These are phyloP conservation scores for Phrynocephalus versicolor DNA, from an alignment of 2,113 vertebrate species.

Conservation along the genomic window DNA sequence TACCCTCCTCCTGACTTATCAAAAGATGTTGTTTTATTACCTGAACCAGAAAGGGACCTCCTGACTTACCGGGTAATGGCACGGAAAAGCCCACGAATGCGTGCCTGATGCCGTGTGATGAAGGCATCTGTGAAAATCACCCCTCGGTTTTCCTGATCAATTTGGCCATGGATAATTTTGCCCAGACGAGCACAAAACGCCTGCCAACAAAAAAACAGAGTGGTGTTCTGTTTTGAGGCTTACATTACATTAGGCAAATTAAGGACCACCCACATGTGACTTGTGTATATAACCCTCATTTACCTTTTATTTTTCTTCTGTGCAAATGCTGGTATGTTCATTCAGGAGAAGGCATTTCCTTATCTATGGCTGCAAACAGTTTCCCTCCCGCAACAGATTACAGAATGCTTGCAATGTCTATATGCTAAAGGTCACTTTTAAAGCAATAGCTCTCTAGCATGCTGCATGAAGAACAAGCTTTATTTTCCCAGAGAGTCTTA, in stretches of 20 bases:
- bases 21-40: neutral
- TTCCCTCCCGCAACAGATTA: neutral
- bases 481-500: neutral
- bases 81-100: constrained; percentile 92
- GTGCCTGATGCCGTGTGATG: constrained; percentile 89
- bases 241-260: neutral
- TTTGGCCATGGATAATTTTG: constrained; percentile 86
- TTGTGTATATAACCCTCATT: neutral
- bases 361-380: neutral
- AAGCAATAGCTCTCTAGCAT: neutral
- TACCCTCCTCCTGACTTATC: neutral
- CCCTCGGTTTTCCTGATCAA: constrained; percentile 90
- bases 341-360: neutral
- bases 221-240: neutral
- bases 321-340: neutral
- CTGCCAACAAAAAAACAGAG: constrained; percentile 69
- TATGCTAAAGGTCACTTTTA: neutral
- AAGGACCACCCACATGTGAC: neutral
- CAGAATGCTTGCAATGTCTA: neutral
- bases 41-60: neutral
- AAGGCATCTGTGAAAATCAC: constrained; percentile 94
- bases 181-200: constrained; percentile 86
- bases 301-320: neutral
- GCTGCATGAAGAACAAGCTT: neutral
- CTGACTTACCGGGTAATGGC: constrained; percentile 86